Evolutionary conservation across 2,888 invertebrate species (phyloP), one percentile per base, ranked within the genome.

Genomic region (Brachypterus glaber): DNA sequence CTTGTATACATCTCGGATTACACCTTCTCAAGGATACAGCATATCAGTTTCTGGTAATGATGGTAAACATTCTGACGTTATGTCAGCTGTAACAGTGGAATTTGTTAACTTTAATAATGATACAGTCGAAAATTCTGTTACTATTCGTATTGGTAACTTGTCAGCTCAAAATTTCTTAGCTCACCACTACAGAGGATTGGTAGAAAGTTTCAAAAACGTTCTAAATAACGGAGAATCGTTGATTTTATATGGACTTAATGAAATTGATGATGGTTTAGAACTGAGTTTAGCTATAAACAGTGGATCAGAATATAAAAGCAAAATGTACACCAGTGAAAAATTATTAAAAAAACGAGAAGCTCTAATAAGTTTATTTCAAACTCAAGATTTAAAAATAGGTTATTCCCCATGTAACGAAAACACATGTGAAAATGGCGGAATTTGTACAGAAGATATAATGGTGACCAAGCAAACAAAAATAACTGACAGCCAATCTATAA

Each of bases 11-110:
- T 78, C 76, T 30, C 72, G 76, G 50, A 76, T 83, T 40, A 79
- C 77, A 45, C 78, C 82, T 30, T 77, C 77, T 14, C 75, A 79
- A 58, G 82, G 82, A 5, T 82, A 83, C 57, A 79, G 83, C 0
- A 72, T 93, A 51, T 82, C 79, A 17, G 77, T 93, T 1, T 77
- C 81, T 5, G 92, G 92, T 1, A 90, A 86, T 60, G 96, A 96
- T 64, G 93, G 95, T 1, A 77, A 79, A 49, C 90, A 91, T 58
- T 73, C 75, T 38, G 84, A 88, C 63, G 93, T 93, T 0, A 69
- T 79, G n/a, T 93, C 92, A 1, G 82, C 83, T 4, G 81, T 91
- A 2, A 82, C 82, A 3, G 77, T 95, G 0, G 82, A 87, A 58
- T 89, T 90, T 56, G 70, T 82, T 34, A 72, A 75, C 2, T 88